Base-by-base conservation (phyloP, 2,797 vertebrate species). In the Sciurus vulgaris region DNA sequence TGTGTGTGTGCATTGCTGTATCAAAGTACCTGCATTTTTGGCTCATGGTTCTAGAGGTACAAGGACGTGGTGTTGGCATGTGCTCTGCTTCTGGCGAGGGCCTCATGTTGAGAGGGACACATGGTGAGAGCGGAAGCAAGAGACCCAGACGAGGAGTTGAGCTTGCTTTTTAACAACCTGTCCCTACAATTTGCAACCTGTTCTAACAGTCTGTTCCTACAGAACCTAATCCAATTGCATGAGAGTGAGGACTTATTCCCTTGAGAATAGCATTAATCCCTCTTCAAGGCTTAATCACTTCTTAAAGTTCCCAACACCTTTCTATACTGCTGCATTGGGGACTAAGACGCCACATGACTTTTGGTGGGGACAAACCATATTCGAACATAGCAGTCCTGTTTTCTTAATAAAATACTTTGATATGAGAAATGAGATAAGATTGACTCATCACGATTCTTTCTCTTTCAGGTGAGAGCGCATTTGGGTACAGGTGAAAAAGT, bases 391-490 rank as follows among this genome's bases (percentile, higher is more conserved):
- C 49, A 56, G 20, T 30, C 47, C 8, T 20, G 7, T 94, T 47
- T 94, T 79, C 59, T 83, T 24, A 63, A 6, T 35, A 38, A 73
- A n/a, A 73, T 20, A n/a, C 24, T 78, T 5, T 44, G 28, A 59
- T 3, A 54, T 65, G 35, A 86, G 1, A 33, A 17, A 33, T 7
- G 47, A 74, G 44, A 33, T 38, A 41, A 82, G n/a, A 73, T 76
- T 91, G 92, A 35, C 89, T 96, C 61, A 90, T 94, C 95, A 49
- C 95, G 91, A 90, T 97, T 97, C 35, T 93, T 8, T 98, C 11
- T 96, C 89, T 97, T 97, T 82, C 96, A 99, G 99, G 91, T 99
- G 78, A 99, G 98, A 98, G 96, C 99, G 93, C 99, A 99, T 95
- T 97, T 99, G 85, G 99, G 99, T 85, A 91, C 97, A 1, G 98